phyloP scores from a whole-genome alignment of 1,140 invertebrate species.

The Nylanderia fulva region DNA sequence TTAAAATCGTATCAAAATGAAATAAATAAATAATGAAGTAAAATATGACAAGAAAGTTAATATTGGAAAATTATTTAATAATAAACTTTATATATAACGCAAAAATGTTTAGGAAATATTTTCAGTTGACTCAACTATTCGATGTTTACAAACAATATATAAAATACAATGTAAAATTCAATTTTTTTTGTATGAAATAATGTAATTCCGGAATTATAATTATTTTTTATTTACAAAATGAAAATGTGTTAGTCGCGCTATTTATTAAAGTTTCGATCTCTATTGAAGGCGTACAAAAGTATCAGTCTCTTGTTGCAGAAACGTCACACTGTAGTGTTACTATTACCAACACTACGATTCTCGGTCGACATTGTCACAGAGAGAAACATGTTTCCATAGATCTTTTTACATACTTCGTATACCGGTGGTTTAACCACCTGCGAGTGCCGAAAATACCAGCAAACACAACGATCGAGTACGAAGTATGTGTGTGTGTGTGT shows the following conservation, averaged over 20 bases:
- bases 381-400: not conserved
- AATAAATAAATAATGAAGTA: not conserved
- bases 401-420: not conserved
- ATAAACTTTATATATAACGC: not conserved
- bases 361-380: not conserved
- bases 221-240: not conserved
- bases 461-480: not conserved
- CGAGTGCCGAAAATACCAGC: no score
- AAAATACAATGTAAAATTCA: conserved; percentile 7
- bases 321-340: not conserved
- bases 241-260: not conserved
- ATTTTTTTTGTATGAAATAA: not conserved
- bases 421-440: conserved; percentile 12
- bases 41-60: not conserved
- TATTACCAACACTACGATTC: not conserved
- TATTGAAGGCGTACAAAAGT: not conserved
- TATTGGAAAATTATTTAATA: not conserved
- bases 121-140: not conserved
- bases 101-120: conserved; percentile 8
- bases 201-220: conserved; percentile 5
- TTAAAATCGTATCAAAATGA: not conserved
- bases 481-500: not conserved
- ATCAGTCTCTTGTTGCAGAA: not conserved
- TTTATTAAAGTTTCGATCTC: conserved; percentile 1
- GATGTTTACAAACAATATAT: not conserved